phyloP scores from a whole-genome alignment of 2,113 vertebrate genomes.

The Istiophorus platypterus region DNA sequence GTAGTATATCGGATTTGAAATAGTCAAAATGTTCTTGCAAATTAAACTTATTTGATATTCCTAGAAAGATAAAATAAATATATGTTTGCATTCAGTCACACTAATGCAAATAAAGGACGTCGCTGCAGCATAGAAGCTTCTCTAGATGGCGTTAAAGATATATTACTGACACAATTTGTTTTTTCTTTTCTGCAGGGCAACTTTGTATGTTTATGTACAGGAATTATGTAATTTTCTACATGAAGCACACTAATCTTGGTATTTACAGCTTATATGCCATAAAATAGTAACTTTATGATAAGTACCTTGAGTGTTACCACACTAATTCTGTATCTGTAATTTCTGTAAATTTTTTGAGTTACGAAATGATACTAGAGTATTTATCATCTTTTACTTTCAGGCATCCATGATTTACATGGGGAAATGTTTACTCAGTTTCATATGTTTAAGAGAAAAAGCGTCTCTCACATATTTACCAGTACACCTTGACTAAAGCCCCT shows the following conservation, averaged over 20 bases:
- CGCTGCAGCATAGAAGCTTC: conserved; percentile 7
- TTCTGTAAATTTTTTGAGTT: conserved; percentile 6
- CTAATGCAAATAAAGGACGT: conserved; percentile 48
- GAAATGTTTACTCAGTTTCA: conserved; percentile 35
- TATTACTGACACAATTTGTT: not conserved
- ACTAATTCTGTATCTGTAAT: too few species aligned
- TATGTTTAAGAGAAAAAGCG: conserved; percentile 21
- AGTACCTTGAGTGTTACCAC: conserved; percentile 36
- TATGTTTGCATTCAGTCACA: conserved; percentile 7
- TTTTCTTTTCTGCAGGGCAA: conserved; percentile 3
- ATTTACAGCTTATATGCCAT: conserved; percentile 8
- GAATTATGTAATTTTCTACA: conserved; percentile 12
- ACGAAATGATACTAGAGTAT: conserved; percentile 16
- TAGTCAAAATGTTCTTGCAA: not conserved
- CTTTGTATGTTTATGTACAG: conserved; percentile 41
- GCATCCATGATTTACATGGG: conserved; percentile 14
- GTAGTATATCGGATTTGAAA: conserved; percentile 8
- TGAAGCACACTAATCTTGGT: conserved; percentile 24
- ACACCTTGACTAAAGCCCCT: conserved; percentile 10
- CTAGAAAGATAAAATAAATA: not conserved
- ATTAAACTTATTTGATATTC: not conserved
- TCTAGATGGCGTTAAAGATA: not conserved
- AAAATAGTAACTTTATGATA: conserved; percentile 2
- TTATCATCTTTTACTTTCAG: conserved; percentile 23
- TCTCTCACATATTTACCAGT: conserved; percentile 9